Evolutionary conservation across 37 sponge, comb jelly and placozoan species (phyloP), one percentile per base, ranked within the genome.

Genomic region (Lycopodina hypogea): DNA sequence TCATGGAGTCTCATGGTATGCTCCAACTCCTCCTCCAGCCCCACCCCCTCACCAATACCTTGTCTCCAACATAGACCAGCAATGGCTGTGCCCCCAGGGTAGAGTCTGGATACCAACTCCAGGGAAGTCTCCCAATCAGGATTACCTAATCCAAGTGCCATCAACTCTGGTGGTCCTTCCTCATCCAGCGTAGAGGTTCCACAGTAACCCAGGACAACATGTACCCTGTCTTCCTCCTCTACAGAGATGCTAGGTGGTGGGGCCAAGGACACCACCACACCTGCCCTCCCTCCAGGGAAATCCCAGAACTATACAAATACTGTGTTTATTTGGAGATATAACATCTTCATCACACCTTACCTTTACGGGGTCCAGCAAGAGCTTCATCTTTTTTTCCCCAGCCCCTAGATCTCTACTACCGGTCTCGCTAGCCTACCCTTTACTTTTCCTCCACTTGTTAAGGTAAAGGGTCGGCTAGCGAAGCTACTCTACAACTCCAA

Each of bases 191-290:
- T 51, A 59, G 78, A 78, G 36, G 48, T 45, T 9, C 48, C 29
- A 70, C 78, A 84, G 23, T 56, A 60, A 4, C 84, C 84, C 51
- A 84, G 50, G 21, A 84, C 59, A 41, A 76, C 83, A 22, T 23
- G 50, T 17, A 36, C 22, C 1, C 18, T 32, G 3, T 24, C 77
- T 22, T 57, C 75, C 19, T 14, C 50, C 37, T 4, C 23, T 4
- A 14, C 42, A 14, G 6, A 11, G 30, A 35, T 67, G 68, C 14
- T 32, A 12, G 66, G 52, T 8, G 71, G 23, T 63, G 37, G 3
- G 8, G 23, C 29, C 9, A 76, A 22, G 2, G 76, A 59, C 42
- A 76, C 76, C 41, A 76, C 17, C 60, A 76, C 42, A 40, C 76
- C 76, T 11, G 7, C 1, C 58, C 51, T 53, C 15, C 36, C 35